These are phyloP conservation scores for Parasteatoda lunata DNA, from an alignment of 2,888 invertebrate genomes.

Conservation along the genomic window DNA sequence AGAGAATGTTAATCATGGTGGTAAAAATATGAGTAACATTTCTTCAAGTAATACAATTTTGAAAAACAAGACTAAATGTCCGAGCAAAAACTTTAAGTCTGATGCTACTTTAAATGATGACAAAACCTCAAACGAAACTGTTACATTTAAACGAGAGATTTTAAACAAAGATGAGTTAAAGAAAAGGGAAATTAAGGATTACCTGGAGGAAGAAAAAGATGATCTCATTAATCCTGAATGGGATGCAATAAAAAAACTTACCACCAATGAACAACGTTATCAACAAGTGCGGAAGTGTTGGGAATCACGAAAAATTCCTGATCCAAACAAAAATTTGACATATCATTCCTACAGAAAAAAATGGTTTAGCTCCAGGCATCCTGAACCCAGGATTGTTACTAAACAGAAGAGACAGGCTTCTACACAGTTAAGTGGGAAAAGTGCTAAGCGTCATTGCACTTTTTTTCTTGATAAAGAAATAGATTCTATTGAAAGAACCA, in stretches of 20 bases:
- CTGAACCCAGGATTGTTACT: not conserved
- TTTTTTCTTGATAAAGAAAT: constrained; percentile 38
- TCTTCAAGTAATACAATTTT: not conserved
- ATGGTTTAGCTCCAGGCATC: not conserved
- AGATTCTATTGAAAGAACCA: not conserved
- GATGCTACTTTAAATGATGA: not conserved
- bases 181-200: constrained; percentile 8
- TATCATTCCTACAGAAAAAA: constrained; percentile 38
- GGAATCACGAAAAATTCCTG: constrained; percentile 27
- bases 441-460: constrained; percentile 26
- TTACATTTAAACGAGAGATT: not conserved
- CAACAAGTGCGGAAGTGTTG: constrained; percentile 37
- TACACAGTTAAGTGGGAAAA: not conserved
- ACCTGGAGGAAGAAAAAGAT: constrained; percentile 25
- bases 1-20: not conserved
- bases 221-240: constrained; percentile 51
- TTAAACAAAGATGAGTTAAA: not conserved
- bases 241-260: constrained; percentile 32
- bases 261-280: constrained; percentile 50
- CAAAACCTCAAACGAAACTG: not conserved
- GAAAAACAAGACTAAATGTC: not conserved
- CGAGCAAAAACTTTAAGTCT: not conserved
- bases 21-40: not conserved
- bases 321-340: constrained; percentile 54
- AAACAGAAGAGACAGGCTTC: constrained; percentile 25